Base-by-base conservation (phyloP, 2,113 vertebrate genomes). In the Passer domesticus region DNA sequence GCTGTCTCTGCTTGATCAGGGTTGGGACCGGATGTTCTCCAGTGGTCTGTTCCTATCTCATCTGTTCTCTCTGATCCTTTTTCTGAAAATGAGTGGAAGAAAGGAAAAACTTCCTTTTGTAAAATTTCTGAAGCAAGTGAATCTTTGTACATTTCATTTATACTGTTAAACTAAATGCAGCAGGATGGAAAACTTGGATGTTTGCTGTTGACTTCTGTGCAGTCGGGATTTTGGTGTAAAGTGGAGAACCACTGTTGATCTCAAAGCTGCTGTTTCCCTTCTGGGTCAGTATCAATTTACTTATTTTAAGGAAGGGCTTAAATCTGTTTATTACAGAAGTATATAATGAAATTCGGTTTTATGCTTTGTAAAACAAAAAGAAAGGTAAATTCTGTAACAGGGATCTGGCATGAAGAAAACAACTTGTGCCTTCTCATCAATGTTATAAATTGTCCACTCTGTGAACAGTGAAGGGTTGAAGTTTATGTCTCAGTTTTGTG, bases 251-350 rank as follows among this genome's bases (percentile, higher is more conserved):
- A 49, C 28, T 79, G 49, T 39, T 93, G 80, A 63, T 92, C 22
- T 80, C 74, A 85, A 27, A 89, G 68, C 20, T 80, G 31, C 59
- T 94, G 46, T 81, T 91, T 95, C 87, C 27, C 31, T 89, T 90
- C 60, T 49, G 49, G n/a, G 56, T 69, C 44, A 56, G 21, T 74
- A 68, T 86, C 50, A 30, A 30, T 76, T 88, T 81, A 47, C 37
- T 77, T 93, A 24, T 85, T 30, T 44, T 77, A 91, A 70, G 70
- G 43, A 55, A 78, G 39, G 24, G 14, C 62, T 94, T 84, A 59
- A 86, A 63, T 94, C 33, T 87, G 20, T 78, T 9, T 53, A 15
- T 13, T 81, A 1, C 37, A 27, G 33, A 64, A 50, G 4, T 68
- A 31, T 44, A 22, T 74, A 64, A 60, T 43, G 50, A 49, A 13